Evolutionary conservation across 2,113 vertebrate genomes (phyloP).

Genomic region (Motacilla alba): DNA sequence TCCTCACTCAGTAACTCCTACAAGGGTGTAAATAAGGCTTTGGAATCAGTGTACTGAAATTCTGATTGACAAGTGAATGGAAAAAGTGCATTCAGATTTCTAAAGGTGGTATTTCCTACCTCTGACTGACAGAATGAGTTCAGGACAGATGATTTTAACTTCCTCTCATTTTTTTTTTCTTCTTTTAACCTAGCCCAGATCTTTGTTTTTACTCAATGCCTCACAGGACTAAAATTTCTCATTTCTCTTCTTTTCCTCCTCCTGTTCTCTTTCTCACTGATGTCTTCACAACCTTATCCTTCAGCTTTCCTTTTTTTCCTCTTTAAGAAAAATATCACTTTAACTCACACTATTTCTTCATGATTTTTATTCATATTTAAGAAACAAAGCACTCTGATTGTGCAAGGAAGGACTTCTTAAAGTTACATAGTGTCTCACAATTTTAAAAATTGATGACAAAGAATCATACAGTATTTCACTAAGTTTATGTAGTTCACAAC

Average conservation of each 20-base stretch:
- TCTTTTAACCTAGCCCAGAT: background rate
- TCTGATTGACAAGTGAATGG: background rate
- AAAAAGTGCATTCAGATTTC: background rate
- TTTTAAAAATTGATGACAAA: background rate
- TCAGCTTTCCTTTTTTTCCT: background rate
- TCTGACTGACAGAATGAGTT: conserved; percentile 11
- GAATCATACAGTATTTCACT: background rate
- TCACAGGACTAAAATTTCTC: background rate
- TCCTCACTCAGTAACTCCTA: background rate
- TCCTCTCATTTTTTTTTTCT: background rate
- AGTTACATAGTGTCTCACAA: background rate
- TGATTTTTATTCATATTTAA: background rate
- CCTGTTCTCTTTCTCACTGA: background rate
- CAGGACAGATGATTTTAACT: background rate
- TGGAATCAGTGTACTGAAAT: background rate
- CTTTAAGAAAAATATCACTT: background rate
- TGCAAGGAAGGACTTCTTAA: background rate
- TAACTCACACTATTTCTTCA: background rate
- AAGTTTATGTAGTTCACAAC: background rate
- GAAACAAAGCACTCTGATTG: background rate
- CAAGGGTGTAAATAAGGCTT: background rate
- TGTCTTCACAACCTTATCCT: background rate
- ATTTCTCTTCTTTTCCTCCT: background rate
- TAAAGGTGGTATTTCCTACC: background rate
- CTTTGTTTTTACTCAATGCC: background rate